Conservation (phyloP, 2,797 vertebrate genomes). For the Eidolon dupreanum region DNA sequence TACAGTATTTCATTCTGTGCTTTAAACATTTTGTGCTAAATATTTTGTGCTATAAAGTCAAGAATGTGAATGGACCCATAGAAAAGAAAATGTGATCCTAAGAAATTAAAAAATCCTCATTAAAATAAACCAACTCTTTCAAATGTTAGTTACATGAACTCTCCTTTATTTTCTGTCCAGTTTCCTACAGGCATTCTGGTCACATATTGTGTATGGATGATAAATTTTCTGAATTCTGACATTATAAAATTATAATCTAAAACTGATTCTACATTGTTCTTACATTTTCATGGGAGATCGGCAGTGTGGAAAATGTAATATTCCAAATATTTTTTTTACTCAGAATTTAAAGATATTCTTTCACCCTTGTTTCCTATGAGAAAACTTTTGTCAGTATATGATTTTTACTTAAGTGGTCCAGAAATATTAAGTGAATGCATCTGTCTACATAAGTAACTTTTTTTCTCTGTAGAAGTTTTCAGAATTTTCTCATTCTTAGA, state of each 20-base stretch:
- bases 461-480: not conserved
- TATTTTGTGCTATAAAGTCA: not conserved
- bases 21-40: not conserved
- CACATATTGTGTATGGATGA: not conserved
- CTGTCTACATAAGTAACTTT: not conserved
- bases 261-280: not conserved
- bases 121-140: not conserved
- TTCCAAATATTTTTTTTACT: not conserved
- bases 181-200: not conserved
- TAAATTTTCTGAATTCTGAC: not conserved
- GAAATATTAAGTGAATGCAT: not conserved
- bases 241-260: not conserved
- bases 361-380: not conserved
- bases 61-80: not conserved
- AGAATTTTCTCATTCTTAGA: not conserved
- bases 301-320: not conserved
- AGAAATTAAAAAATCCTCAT: slow-evolving; percentile 7
- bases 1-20: not conserved
- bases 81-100: not conserved
- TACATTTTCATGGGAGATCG: slow-evolving; percentile 10
- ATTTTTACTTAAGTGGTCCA: not conserved
- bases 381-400: not conserved
- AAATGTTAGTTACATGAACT: not conserved
- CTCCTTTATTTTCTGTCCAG: not conserved
- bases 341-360: not conserved